Evolutionary conservation across 2,797 vertebrate species (phyloP), one percentile per base, ranked within the genome.

Genomic region (Sarcophilus harrisii): DNA sequence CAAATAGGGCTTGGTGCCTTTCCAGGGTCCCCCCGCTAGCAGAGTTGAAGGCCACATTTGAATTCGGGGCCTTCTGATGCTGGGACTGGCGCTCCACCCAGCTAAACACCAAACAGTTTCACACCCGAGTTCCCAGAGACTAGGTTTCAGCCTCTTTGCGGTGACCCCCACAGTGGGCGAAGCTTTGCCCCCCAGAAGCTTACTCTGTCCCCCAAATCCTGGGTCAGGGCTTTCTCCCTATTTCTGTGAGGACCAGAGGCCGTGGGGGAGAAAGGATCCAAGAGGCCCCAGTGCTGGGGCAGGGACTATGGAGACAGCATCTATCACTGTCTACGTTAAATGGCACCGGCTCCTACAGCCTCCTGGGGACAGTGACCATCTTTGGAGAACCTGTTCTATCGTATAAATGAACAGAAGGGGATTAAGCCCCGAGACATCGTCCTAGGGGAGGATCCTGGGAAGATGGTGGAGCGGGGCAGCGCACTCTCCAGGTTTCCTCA

Each of bases 371-470:
- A 27, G 38, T 11, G 3, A 49, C 21, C 10, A 81, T 49, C 73
- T 27, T 38, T 49, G 38, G 73, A 45, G 73, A 49, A 24, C 14
- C 38, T 87, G 21, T 27, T 87, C 21, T 49, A 49, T 38, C 73
- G 9, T 10, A 12, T 81, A 27, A 24, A n/a, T 11, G 27, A 87
- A 28, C 4, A 81, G 9, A 28, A 45, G 1, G 73, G 24, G 10
- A 27, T 94, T 94, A 95, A 95, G 57, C 92, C 94, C 94, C 93
- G 97, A 96, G 95, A 97, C 95, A 97, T 90, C 1, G 1, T 55
- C 10, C 54, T 55, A 55, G 9, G 54, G 9, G 10, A 55, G 54
- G 54, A 55, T 55, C 9, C 54, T 11, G 8, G 54, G 0, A 55
- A 5, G 54, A 55, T 55, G 54, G 54, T 9, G 54, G 10, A 55